A percentile compares a stretch with the other conserved stretches of the same genome.
Evolutionary conservation across 2,113 vertebrate genomes (phyloP).

Genomic region (Gulo gulo): DNA sequence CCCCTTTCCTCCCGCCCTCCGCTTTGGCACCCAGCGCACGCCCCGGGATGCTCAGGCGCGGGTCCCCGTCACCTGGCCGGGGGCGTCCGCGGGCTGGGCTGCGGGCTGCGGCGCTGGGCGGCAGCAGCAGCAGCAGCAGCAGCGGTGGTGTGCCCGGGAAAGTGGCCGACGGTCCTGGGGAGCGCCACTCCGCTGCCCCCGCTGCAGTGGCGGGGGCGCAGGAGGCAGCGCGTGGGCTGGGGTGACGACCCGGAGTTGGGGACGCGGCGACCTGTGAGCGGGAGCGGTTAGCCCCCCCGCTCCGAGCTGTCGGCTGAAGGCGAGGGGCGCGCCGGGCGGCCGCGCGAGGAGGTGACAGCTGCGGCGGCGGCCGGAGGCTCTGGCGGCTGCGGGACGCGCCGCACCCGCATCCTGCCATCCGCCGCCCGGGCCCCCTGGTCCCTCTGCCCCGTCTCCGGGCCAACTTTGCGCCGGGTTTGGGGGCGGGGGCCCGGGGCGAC

Average conservation of each 20-base stretch:
- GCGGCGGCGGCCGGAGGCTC: neutral
- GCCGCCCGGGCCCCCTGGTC: neutral
- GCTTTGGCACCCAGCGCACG: neutral
- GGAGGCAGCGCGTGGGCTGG: neutral
- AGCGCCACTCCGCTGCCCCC: neutral
- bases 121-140: neutral
- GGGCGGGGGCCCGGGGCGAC: fast-evolving
- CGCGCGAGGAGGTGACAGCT: neutral
- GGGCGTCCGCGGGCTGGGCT: neutral
- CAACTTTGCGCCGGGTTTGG: conserved; percentile 1
- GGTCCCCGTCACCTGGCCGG: neutral
- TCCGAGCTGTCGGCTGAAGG: neutral
- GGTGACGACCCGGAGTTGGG: neutral
- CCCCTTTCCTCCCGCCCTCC: neutral
- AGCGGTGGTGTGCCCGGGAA: neutral
- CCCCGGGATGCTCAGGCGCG: neutral
- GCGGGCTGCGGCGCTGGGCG: neutral
- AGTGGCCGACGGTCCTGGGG: neutral
- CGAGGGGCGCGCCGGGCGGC: fast-evolving
- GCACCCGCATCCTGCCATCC: neutral
- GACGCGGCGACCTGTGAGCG: neutral
- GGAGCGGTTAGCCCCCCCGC: neutral
- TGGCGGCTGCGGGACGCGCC: neutral
- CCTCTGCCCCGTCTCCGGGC: neutral
- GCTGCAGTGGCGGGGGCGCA: neutral